Percentiles rank a stretch among this genome's conserved stretches.
Evolutionary conservation across 2,888 invertebrate genomes (phyloP).

Genomic region (Meteorus cinctellus): DNA sequence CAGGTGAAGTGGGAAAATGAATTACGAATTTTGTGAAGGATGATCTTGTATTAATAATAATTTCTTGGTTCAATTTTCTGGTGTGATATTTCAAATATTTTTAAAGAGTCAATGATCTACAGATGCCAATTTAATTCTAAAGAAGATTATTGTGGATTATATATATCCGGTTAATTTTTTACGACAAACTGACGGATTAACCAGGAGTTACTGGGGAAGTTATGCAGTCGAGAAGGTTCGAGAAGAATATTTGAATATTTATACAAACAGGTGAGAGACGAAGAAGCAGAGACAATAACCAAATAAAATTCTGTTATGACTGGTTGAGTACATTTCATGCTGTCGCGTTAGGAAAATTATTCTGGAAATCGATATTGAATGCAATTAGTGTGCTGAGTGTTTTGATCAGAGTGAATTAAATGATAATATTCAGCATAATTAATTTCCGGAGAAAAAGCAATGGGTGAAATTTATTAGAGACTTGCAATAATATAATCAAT

Average conservation of each 20-base stretch:
- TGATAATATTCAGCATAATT: neutral
- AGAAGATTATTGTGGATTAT: neutral
- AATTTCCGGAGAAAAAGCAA: neutral
- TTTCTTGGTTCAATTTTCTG: neutral
- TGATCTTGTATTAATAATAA: neutral
- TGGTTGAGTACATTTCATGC: neutral
- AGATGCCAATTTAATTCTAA: slow-evolving; percentile 22
- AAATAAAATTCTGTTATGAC: neutral
- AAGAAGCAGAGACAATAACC: neutral
- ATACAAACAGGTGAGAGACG: neutral
- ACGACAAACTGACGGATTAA: neutral
- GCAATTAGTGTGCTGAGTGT: neutral
- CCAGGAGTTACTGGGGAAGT: slow-evolving; percentile 32
- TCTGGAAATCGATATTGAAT: neutral
- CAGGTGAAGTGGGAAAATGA: neutral
- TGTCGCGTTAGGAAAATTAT: neutral
- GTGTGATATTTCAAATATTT: neutral
- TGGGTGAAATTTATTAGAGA: neutral
- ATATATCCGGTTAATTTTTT: slow-evolving; percentile 3
- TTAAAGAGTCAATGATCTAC: slow-evolving; percentile 7
- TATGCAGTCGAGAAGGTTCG: slow-evolving; percentile 25
- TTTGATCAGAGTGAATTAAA: neutral
- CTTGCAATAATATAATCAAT: too few relatives aligned
- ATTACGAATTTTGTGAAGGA: neutral
- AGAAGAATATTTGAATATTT: neutral